Evolutionary conservation across 2,888 invertebrate genomes (phyloP), one percentile per base, ranked within the genome.

Genomic region (Pandemis cinnamomeana): DNA sequence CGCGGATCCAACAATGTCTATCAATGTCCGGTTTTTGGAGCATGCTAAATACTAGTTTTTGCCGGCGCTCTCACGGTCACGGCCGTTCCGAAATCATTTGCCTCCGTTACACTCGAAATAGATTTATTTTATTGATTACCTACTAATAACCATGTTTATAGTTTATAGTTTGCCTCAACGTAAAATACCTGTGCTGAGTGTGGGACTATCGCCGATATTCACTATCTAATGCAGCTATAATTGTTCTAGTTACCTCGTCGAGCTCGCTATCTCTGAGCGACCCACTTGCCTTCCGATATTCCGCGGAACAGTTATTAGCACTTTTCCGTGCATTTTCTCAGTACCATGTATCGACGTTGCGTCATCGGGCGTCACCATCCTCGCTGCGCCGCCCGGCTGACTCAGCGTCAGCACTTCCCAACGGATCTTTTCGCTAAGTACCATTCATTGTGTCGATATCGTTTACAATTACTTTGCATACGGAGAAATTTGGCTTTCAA

Each of bases 21-120:
- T 27, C 67, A 61, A 70, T 67, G 66, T 71, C 74, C 61, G 74
- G 71, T 71, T 67, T 72, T 74, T 62, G 71, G 55, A 69, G 64
- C 60, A 61, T 60, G 44, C 4, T 27, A 62, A 67, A 67, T 15
- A 44, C 36, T n/a, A 41, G 20, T 74, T 74, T 74, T 71, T 67
- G 41, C 53, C 60, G 46, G 55, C 36, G 67, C 44, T 61, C 61
- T 55, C 70, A 71, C 71, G 71, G 71, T 61, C 67, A 74, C 53
- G 70, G 71, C 61, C 62, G 27, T 62, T 48, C 27, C 20, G 27
- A 69, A 58, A 64, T 60, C 41, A 72, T 69, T 72, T 58, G 44
- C 48, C 27, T 58, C 68, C 55, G 46, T 36, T 46, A 44, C 7
- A 36, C 13, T 15, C 15, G 48, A 46, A 61, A 13, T n/a, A 51